Evolutionary conservation across 2,888 invertebrate genomes (phyloP).

Genomic region (Pharmacophagus antenor): DNA sequence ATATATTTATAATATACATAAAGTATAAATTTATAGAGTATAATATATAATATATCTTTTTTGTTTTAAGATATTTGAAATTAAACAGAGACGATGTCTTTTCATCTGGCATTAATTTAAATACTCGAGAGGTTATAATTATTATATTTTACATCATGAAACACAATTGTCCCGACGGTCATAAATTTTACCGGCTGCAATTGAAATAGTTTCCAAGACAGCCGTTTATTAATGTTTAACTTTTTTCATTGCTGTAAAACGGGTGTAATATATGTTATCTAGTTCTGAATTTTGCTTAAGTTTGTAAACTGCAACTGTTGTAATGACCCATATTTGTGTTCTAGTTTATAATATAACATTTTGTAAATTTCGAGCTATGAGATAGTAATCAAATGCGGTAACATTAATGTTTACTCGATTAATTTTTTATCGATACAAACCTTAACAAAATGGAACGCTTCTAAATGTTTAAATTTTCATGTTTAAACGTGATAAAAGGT

Average conservation of each 20-base stretch:
- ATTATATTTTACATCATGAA: not conserved
- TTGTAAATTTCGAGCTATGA: not conserved
- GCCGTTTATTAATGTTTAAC: constrained; percentile 19
- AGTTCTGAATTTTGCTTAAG: not conserved
- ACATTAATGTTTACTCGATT: too few relatives aligned
- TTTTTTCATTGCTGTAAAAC: constrained; percentile 2
- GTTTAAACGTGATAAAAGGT: not conserved
- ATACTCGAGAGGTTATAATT: not conserved
- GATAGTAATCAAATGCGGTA: not conserved
- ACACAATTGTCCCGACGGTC: not conserved
- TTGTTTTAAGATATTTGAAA: not conserved
- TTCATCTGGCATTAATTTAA: not conserved
- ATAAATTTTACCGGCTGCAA: constrained; percentile 21
- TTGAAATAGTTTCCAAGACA: constrained; percentile 23
- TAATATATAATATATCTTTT: too few relatives aligned
- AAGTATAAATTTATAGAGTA: too few relatives aligned
- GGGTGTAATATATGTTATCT: not conserved
- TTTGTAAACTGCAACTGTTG: not conserved
- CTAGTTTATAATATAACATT: not conserved
- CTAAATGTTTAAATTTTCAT: too few relatives aligned
- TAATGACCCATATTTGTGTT: not conserved
- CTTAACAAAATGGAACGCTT: not conserved
- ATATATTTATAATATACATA: too few relatives aligned
- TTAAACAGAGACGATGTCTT: not conserved
- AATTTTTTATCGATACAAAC: too few relatives aligned